phyloP scores from a whole-genome alignment of 1,140 invertebrate genomes.

The Plutomurus gul region DNA sequence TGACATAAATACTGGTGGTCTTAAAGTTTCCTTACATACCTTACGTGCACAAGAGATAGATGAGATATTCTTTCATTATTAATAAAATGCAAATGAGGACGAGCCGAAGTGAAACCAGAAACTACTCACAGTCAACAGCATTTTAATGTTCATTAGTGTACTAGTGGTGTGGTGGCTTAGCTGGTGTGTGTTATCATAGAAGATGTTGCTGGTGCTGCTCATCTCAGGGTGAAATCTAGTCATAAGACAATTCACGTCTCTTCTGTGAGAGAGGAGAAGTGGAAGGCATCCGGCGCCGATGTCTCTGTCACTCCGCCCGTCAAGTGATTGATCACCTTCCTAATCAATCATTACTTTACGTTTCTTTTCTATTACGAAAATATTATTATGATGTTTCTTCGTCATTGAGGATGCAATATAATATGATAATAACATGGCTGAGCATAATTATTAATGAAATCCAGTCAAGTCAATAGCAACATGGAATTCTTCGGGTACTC shows the following conservation, averaged over 20 bases:
- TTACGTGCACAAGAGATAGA: too few species aligned
- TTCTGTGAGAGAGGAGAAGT: not conserved
- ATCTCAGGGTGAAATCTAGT: not conserved
- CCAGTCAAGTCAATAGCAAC: not conserved
- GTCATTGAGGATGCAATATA: not conserved
- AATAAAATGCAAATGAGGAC: conserved; percentile 16
- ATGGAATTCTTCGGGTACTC: not conserved
- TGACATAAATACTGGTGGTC: too few species aligned
- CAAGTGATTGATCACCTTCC: conserved; percentile 26
- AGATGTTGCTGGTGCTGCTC: not conserved
- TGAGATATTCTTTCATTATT: not conserved
- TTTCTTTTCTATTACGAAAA: conserved; percentile 14
- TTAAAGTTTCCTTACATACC: too few species aligned
- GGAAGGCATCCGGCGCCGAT: conserved; percentile 9
- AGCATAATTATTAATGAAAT: not conserved
- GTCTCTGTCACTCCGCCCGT: conserved; percentile 26
- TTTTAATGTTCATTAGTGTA: not conserved
- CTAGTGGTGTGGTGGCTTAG: not conserved
- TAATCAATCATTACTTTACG: conserved; percentile 17
- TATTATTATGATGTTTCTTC: not conserved
- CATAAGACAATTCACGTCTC: too few species aligned
- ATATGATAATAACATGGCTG: conserved; percentile 6
- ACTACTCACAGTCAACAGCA: not conserved
- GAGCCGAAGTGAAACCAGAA: not conserved
- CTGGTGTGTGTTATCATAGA: not conserved